Evolutionary conservation across 2,113 vertebrate species (phyloP), one percentile per base, ranked within the genome.

Genomic region (Dinomys branickii): DNA sequence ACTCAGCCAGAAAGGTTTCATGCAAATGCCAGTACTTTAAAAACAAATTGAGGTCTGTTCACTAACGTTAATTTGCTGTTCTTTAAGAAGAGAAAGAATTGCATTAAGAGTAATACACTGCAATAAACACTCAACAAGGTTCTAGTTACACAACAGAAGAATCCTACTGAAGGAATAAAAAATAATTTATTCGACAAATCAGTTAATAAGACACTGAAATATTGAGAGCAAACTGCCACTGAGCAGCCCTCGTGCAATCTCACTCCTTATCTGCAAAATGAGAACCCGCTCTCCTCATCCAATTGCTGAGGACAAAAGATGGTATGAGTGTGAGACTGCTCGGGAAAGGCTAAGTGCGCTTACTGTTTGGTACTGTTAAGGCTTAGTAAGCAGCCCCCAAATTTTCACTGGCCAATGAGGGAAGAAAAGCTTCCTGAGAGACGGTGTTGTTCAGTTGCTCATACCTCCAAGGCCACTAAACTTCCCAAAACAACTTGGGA

Each of bases 141-240:
- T 90, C 67, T 44, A 63, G 50, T 77, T 52, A 93, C 16, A 17
- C 92, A 91, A 50, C 0, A 91, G 85, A n/a, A 80, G 85, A 91
- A 81, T 26, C 9, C 47, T 50, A 50, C 5, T 50, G 47, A 50
- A 50, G 47, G 47, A 50, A 6, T n/a, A 88, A 41, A 12, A 50
- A 81, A 54, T 96, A 92, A 83, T 69, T 96, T 61, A 89, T 77
- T 80, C 41, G 82, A 94, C 7, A 88, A 44, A 28, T 22, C 58
- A 73, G 85, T 82, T 86, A 96, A 47, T 63, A 77, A 85, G 56
- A 94, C 9, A 44, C 67, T 93, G 28, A 50, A 90, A 85, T 58
- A 65, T 80, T 91, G 30, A 94, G 33, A 95, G 78, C 73, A 95
- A 93, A 44, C 65, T 75, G 50, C 14, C 56, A 61, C 44, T 26